Conservation (phyloP, 2,888 invertebrate genomes). For the Cyclophora punctaria region DNA sequence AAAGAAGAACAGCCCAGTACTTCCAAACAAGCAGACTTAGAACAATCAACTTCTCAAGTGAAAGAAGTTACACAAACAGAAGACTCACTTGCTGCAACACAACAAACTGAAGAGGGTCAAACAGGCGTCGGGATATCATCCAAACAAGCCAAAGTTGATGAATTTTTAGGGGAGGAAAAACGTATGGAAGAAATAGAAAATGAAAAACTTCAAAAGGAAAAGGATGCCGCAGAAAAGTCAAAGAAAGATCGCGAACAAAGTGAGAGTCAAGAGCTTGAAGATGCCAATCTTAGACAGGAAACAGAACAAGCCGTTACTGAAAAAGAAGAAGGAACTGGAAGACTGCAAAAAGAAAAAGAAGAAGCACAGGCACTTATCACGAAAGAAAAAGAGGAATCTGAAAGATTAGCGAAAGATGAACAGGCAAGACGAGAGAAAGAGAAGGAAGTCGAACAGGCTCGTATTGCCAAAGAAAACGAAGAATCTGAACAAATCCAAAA, state of each 20-base stretch:
- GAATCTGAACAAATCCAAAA: no score
- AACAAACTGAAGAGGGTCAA: no score
- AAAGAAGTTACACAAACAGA: constrained; percentile 4
- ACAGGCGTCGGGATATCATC: no score
- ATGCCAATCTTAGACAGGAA: neutral
- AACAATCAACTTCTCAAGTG: no score
- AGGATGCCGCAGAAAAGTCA: constrained; percentile 1
- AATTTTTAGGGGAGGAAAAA: constrained; percentile 4
- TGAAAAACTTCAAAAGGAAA: constrained; percentile 8
- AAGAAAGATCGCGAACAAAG: neutral
- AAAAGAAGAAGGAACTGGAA: neutral
- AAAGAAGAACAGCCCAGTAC: no score
- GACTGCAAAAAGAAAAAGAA: neutral
- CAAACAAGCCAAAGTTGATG: no score
- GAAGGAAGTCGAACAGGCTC: neutral
- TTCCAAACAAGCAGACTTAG: no score
- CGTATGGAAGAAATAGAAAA: constrained; percentile 8
- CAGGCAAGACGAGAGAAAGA: neutral
- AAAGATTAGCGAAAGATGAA: neutral
- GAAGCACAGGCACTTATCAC: neutral
- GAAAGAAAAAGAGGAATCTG: neutral
- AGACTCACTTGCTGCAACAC: no score
- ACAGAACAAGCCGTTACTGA: neutral
- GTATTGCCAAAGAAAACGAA: neutral
- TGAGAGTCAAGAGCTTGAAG: neutral